phyloP scores from a whole-genome alignment of 2,113 vertebrate species.

The Onychostoma macrolepis region DNA sequence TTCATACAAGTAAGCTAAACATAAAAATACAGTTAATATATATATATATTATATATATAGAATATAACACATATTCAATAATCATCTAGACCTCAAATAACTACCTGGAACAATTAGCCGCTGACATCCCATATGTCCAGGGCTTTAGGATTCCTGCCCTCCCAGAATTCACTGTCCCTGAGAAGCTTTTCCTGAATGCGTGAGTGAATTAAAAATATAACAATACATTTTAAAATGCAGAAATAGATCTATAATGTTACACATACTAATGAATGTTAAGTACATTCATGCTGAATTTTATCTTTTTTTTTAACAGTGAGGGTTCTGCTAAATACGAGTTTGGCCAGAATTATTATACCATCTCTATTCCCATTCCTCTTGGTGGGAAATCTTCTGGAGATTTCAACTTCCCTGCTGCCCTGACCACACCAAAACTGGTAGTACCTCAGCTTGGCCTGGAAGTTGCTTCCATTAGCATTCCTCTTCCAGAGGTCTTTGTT shows the following conservation, averaged over 20 bases:
- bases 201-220: conserved; percentile 63
- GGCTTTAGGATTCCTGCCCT: conserved; percentile 79
- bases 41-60: too few relatives aligned
- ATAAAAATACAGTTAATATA: neutral
- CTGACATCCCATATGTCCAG: conserved; percentile 78
- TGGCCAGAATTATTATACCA: conserved; percentile 76
- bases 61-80: conserved; percentile 12
- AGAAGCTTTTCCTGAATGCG: conserved; percentile 87
- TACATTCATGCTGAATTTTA: neutral
- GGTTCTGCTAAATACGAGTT: conserved; percentile 80
- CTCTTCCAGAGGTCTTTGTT: conserved; percentile 79
- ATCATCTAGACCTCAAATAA: conserved; percentile 77
- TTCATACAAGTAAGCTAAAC: neutral
- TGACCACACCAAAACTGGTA: conserved; percentile 78
- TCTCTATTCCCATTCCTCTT: conserved; percentile 84
- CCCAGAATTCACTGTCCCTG: conserved; percentile 79
- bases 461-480: conserved; percentile 76
- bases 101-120: conserved; percentile 81
- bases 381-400: conserved; percentile 85
- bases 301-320: conserved; percentile 74
- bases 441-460: conserved; percentile 79
- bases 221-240: neutral
- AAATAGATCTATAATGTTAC: neutral
- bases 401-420: conserved; percentile 71
- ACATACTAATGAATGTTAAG: neutral